Conservation (phyloP, 2,113 vertebrate species). For the Polyodon spathula region DNA sequence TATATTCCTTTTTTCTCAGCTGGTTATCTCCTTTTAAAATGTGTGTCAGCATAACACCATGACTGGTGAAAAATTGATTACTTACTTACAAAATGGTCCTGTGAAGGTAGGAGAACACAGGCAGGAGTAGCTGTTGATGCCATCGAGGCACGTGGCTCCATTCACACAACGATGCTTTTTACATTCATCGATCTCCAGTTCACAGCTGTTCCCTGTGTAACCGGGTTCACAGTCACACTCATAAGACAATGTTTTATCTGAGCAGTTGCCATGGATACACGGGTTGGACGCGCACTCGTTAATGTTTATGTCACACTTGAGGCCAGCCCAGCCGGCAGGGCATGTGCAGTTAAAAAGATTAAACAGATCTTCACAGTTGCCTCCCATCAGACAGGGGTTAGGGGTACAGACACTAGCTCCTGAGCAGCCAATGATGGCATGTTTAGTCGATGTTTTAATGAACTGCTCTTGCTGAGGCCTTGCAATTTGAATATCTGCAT, state of each 20-base stretch:
- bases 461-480: conserved; percentile 73
- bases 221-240: conserved; percentile 67
- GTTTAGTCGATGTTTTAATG: conserved; percentile 48
- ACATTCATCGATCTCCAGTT: conserved; percentile 59
- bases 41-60: no score
- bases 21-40: no score
- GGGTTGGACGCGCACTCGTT: conserved; percentile 65
- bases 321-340: conserved; percentile 59
- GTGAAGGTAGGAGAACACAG: conserved; percentile 74
- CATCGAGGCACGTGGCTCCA: conserved; percentile 71
- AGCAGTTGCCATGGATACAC: conserved; percentile 79
- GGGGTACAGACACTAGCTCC: conserved; percentile 52
- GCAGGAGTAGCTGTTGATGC: conserved; percentile 60
- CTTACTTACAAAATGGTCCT: conserved; percentile 66
- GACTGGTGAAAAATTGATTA: background rate
- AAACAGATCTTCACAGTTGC: conserved; percentile 65
- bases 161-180: conserved; percentile 62
- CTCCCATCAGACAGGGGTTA: conserved; percentile 64
- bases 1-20: no score
- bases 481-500: conserved; percentile 41
- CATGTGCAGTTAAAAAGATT: conserved; percentile 63
- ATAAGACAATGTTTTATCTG: conserved; percentile 42
- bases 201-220: conserved; percentile 60
- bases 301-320: conserved; percentile 49
- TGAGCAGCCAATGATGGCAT: conserved; percentile 50